Evolutionary conservation across 1,140 invertebrate genomes (phyloP).

Genomic region (Aphaenogaster ashmeadi): DNA sequence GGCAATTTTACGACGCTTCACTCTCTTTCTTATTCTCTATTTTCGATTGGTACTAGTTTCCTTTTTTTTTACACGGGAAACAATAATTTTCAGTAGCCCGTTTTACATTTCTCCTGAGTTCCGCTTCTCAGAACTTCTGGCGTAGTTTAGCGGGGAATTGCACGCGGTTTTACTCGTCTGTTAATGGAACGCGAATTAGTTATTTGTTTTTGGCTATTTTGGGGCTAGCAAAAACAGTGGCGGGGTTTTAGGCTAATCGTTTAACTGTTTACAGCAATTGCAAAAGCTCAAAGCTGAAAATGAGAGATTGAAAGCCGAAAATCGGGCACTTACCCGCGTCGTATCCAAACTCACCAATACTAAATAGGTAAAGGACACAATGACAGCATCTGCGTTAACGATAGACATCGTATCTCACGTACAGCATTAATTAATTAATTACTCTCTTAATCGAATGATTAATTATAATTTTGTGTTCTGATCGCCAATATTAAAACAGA

Average conservation of each 20-base stretch:
- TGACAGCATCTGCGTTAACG: constrained; percentile 86
- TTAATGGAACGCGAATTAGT: constrained; percentile 49
- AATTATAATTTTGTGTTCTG: constrained; percentile 76
- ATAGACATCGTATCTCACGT: constrained; percentile 83
- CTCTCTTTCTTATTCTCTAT: constrained; percentile 48
- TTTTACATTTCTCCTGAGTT: constrained; percentile 43
- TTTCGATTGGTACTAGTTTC: constrained; percentile 36
- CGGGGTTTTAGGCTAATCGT: constrained; percentile 85
- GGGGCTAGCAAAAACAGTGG: constrained; percentile 63
- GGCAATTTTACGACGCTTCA: constrained; percentile 49
- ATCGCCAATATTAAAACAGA: constrained; percentile 78
- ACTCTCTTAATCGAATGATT: constrained; percentile 67
- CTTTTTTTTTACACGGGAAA: constrained; percentile 23
- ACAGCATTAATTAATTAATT: constrained; percentile 82
- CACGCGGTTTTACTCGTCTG: constrained; percentile 14
- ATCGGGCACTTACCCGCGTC: constrained; percentile 97
- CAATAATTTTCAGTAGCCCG: background rate
- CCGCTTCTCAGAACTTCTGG: constrained; percentile 70
- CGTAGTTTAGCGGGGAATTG: constrained; percentile 33
- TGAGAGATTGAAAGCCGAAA: constrained; percentile 98
- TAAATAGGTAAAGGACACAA: constrained; percentile 91
- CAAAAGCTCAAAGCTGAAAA: constrained; percentile 99
- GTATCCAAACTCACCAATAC: constrained; percentile 98
- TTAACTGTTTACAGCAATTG: constrained; percentile 96
- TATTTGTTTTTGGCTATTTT: constrained; percentile 63